Evolutionary conservation across 2,113 vertebrate species (phyloP).

Genomic region (Petaurus breviceps): DNA sequence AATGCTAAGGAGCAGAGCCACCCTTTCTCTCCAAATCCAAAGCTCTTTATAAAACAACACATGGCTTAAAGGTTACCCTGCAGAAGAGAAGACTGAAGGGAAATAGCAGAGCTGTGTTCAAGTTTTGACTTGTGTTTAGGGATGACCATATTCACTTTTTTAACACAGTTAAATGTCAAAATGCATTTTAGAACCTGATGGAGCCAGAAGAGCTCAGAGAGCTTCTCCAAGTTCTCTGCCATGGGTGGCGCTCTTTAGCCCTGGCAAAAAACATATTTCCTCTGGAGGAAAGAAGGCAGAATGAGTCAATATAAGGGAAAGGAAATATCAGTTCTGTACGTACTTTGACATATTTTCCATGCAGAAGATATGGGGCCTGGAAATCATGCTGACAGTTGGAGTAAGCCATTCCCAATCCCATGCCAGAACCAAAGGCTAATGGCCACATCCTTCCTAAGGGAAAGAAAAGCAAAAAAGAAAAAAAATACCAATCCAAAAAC

Average conservation of each 20-base stretch:
- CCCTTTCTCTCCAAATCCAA: neutral
- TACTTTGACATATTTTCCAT: conserved; percentile 92
- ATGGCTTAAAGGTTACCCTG: neutral
- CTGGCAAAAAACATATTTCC: conserved; percentile 9
- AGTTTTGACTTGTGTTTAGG: neutral
- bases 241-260: neutral
- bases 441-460: conserved; percentile 91
- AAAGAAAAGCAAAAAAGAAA: conserved; percentile 26
- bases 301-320: neutral
- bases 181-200: neutral
- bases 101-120: neutral
- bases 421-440: conserved; percentile 89
- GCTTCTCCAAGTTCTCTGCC: neutral
- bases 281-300: conserved; percentile 19
- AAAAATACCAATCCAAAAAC: conserved; percentile 19
- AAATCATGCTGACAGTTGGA: conserved; percentile 96
- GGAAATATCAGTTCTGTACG: conserved; percentile 60
- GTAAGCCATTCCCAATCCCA: conserved; percentile 94
- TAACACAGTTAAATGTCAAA: neutral
- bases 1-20: neutral
- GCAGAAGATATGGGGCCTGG: conserved; percentile 90
- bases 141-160: neutral
- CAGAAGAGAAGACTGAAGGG: neutral
- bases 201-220: neutral
- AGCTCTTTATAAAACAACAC: neutral